Percentiles rank a stretch among this genome's conserved stretches.
Conservation (phyloP, 2,113 vertebrate genomes). For the Ivindomyrus marchei region DNA sequence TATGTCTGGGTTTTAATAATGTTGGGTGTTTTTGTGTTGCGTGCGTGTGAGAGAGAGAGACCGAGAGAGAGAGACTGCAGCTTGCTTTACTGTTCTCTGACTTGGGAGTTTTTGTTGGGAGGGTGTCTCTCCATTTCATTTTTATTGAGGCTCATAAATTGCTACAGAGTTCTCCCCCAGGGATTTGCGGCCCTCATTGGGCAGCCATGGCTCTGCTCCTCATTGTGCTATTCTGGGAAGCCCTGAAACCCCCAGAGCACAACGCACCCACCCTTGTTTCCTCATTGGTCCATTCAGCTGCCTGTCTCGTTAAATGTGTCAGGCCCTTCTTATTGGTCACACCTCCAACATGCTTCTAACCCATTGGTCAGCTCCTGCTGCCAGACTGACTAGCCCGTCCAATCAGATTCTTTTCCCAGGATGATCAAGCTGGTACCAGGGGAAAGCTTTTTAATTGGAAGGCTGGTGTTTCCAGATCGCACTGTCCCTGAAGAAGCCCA, state of each 20-base stretch:
- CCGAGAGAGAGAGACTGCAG: neutral
- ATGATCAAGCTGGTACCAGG: neutral
- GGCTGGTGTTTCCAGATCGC: neutral
- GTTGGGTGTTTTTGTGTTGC: conserved; percentile 35
- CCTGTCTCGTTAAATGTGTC: neutral
- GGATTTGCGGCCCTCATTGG: neutral
- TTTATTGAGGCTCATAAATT: neutral
- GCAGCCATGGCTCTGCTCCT: neutral
- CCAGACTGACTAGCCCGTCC: neutral
- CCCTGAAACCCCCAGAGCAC: neutral
- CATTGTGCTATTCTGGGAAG: neutral
- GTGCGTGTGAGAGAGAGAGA: conserved; percentile 13
- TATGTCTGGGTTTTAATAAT: neutral
- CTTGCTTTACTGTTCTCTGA: neutral
- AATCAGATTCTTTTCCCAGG: neutral
- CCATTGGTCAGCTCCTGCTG: neutral
- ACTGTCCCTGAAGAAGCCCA: neutral
- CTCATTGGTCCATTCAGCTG: neutral
- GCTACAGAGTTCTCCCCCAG: neutral
- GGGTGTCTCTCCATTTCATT: neutral
- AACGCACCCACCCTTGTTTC: neutral
- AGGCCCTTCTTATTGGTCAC: neutral
- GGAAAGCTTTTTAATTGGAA: neutral
- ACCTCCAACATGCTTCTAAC: neutral
- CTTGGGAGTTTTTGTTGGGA: neutral